These are phyloP conservation scores for Euschistus heros DNA, from an alignment of 1,140 invertebrate genomes.

Conservation along the genomic window DNA sequence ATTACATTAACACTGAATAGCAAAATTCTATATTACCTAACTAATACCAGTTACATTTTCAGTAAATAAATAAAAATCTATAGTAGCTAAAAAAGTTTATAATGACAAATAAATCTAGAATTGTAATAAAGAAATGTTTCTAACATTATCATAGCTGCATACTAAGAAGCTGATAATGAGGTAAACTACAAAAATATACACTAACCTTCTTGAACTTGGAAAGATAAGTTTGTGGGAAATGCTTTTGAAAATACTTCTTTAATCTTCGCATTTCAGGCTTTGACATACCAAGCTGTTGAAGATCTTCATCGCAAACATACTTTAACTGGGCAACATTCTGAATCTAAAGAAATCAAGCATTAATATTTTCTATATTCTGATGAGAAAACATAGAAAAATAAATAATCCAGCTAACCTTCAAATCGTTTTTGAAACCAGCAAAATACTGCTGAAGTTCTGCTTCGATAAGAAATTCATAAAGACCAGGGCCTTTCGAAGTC, in stretches of 20 bases:
- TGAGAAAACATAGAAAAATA: too few species aligned
- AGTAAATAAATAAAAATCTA: too few species aligned
- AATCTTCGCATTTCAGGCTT: conserved; percentile 88
- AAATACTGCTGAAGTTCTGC: conserved; percentile 86
- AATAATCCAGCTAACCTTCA: conserved; percentile 34
- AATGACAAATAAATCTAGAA: too few species aligned
- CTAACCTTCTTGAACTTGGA: conserved; percentile 72
- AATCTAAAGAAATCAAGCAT: conserved; percentile 43
- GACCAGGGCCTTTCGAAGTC: conserved; percentile 47
- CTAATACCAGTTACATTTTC: too few species aligned
- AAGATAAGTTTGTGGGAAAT: conserved; percentile 84
- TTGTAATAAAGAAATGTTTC: too few species aligned
- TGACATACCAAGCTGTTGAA: conserved; percentile 84
- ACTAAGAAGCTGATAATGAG: too few species aligned
- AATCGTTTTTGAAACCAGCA: conserved; percentile 50
- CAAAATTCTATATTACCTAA: too few species aligned
- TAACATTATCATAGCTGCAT: too few species aligned
- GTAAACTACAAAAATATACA: conserved; percentile 11
- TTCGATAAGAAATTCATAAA: conserved; percentile 83
- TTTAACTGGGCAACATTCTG: conserved; percentile 90
- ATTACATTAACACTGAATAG: too few species aligned
- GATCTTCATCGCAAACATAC: conserved; percentile 87
- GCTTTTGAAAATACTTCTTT: conserved; percentile 86
- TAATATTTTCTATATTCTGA: too few species aligned
- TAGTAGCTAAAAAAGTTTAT: too few species aligned